These are phyloP conservation scores for Microcebus lehilahytsara DNA, from an alignment of 2,113 vertebrate genomes.

Conservation along the genomic window DNA sequence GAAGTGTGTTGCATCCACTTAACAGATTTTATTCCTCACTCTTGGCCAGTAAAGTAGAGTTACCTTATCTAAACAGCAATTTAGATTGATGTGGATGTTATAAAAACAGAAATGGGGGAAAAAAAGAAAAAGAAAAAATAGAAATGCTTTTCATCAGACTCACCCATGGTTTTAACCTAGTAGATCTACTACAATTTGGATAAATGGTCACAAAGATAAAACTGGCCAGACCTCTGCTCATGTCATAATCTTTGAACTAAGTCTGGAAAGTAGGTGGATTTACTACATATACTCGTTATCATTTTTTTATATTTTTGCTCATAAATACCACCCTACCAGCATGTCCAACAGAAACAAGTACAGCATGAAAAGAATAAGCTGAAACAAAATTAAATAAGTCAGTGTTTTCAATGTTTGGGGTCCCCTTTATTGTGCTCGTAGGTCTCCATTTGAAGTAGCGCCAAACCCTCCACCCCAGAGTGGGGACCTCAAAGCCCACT, in stretches of 20 bases:
- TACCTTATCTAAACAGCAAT: constrained; percentile 64
- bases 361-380: background rate
- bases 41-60: constrained; percentile 44
- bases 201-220: background rate
- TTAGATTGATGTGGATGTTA: constrained; percentile 41
- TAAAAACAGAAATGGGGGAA: background rate
- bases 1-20: constrained; percentile 32
- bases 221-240: background rate
- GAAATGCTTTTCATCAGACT: background rate
- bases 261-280: background rate
- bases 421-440: background rate
- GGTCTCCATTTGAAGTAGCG: background rate
- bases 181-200: background rate
- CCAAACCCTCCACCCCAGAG: background rate
- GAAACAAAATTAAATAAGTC: background rate
- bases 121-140: background rate
- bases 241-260: background rate
- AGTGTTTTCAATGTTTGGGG: background rate
- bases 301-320: background rate
- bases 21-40: constrained; percentile 59
- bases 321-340: background rate
- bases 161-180: background rate
- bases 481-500: background rate
- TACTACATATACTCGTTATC: background rate
- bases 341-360: background rate